Conservation (phyloP, 1,140 invertebrate genomes). For the Drosophila ironensis region DNA sequence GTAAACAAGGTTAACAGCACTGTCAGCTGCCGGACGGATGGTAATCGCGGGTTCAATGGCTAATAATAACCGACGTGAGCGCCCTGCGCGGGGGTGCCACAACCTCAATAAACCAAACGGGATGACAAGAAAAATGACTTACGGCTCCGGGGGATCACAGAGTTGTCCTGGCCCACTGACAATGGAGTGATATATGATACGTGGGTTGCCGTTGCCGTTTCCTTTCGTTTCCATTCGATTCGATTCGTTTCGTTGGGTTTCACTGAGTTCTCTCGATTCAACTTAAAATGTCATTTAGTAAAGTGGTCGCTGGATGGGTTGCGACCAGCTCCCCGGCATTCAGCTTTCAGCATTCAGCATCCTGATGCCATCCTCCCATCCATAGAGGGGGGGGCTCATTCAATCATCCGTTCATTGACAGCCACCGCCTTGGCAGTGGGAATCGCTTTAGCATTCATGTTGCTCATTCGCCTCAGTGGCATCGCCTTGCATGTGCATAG, state of each 20-base stretch:
- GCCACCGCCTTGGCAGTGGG: not conserved
- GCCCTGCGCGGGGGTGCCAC: no score
- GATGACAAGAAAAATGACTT: conserved; percentile 67
- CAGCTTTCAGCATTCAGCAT: no score
- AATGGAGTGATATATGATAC: conserved; percentile 50
- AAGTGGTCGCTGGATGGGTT: no score
- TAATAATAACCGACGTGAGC: conserved; percentile 44
- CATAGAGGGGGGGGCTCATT: conserved; percentile 25
- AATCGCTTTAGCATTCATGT: not conserved
- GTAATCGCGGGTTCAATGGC: conserved; percentile 39
- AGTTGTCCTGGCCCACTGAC: conserved; percentile 15
- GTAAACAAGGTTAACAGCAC: conserved; percentile 66
- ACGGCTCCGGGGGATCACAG: conserved; percentile 1
- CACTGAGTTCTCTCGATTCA: conserved; percentile 5
- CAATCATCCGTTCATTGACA: conserved; percentile 18
- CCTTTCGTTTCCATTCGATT: not conserved
- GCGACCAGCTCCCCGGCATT: no score
- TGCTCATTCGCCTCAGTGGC: not conserved
- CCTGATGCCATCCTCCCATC: conserved; percentile 3
- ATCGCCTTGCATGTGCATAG: not conserved
- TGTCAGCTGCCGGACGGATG: conserved; percentile 5
- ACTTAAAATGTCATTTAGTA: conserved; percentile 58
- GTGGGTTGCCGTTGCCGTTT: not conserved
- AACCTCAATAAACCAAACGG: not conserved
- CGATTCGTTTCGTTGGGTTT: no score